Percentiles rank a stretch among this genome's conserved stretches.
phyloP scores from a whole-genome alignment of 2,113 vertebrate genomes.

The Diphyllodes magnificus region DNA sequence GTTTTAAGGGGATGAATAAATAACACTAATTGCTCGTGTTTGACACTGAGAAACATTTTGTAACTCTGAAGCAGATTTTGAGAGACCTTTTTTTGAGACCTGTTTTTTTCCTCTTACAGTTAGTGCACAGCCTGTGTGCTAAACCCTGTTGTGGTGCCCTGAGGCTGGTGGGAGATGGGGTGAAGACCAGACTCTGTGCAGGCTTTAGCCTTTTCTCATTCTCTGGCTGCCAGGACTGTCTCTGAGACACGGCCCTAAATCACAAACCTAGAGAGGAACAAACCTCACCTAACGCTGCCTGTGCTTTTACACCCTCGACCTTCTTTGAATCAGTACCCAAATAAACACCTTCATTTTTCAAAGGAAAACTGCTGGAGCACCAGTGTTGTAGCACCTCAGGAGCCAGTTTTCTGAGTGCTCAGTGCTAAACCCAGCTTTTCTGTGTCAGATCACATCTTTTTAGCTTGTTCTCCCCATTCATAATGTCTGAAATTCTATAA shows the following conservation, averaged over 20 bases:
- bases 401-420: neutral
- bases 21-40: neutral
- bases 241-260: neutral
- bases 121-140: neutral
- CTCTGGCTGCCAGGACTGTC: neutral
- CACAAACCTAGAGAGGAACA: neutral
- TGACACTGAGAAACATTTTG: neutral
- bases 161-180: neutral
- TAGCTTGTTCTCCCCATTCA: neutral
- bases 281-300: neutral
- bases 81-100: neutral
- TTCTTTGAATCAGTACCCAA: neutral
- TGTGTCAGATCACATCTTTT: neutral
- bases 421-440: neutral
- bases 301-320: neutral
- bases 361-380: neutral
- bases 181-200: neutral
- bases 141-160: neutral
- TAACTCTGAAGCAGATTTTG: neutral
- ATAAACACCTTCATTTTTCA: neutral
- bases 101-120: fast-evolving
- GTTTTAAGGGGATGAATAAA: slow-evolving; percentile 17
- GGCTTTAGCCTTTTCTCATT: neutral
- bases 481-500: neutral
- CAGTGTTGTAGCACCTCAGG: neutral